phyloP scores from a whole-genome alignment of 2,888 invertebrate species.

The Gastracanthus pulcherrimus region DNA sequence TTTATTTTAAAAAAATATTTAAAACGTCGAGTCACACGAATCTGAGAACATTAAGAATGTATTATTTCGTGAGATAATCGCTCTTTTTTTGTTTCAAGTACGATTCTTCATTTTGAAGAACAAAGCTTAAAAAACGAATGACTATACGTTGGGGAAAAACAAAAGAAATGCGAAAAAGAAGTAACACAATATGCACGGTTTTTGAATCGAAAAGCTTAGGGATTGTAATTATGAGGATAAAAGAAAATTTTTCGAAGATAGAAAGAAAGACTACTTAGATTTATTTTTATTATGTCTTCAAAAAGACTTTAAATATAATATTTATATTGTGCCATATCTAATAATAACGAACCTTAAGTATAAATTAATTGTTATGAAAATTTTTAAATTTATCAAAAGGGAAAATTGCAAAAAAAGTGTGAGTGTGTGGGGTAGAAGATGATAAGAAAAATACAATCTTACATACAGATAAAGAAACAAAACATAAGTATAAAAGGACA shows the following conservation, averaged over 20 bases:
- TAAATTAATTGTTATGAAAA: constrained; percentile 75
- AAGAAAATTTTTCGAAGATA: constrained; percentile 70
- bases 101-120: constrained; percentile 64
- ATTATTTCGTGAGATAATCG: constrained; percentile 64
- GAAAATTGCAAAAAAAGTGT: constrained; percentile 69
- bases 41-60: constrained; percentile 65
- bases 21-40: constrained; percentile 46
- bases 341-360: constrained; percentile 76
- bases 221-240: constrained; percentile 66
- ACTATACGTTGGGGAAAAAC: constrained; percentile 59
- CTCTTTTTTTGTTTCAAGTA: constrained; percentile 55
- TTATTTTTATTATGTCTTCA: constrained; percentile 77
- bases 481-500: constrained; percentile 36
- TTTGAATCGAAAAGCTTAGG: constrained; percentile 65
- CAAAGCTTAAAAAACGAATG: constrained; percentile 53
- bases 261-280: constrained; percentile 76
- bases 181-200: constrained; percentile 53
- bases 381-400: constrained; percentile 75
- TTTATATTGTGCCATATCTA: constrained; percentile 77
- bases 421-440: constrained; percentile 49
- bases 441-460: constrained; percentile 43
- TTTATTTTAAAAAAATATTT: constrained; percentile 31
- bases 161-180: constrained; percentile 60
- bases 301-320: constrained; percentile 77
- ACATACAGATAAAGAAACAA: constrained; percentile 39